phyloP scores from a whole-genome alignment of 2,888 invertebrate genomes.

The Schrankia costaestrigalis region DNA sequence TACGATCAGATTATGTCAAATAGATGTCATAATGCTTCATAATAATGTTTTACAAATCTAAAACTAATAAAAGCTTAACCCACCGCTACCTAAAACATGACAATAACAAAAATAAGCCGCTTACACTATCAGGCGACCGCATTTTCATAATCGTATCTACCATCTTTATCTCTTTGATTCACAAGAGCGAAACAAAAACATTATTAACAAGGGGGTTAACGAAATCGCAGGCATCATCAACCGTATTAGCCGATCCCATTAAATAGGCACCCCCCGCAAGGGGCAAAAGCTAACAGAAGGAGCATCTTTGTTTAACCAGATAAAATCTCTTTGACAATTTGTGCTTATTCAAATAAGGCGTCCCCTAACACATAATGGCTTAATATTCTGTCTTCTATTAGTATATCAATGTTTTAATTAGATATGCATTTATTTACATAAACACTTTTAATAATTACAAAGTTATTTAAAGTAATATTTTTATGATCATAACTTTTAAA shows the following conservation, averaged over 20 bases:
- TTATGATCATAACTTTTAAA: too few relatives aligned
- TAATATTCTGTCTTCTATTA: conserved; percentile 54
- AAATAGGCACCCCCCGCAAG: conserved; percentile 62
- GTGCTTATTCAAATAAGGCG: conserved; percentile 77
- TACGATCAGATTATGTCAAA: too few relatives aligned
- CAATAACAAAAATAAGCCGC: conserved; percentile 56
- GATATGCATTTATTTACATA: conserved; percentile 7
- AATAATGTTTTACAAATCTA: neutral
- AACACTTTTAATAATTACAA: too few relatives aligned
- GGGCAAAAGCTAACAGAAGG: conserved; percentile 75
- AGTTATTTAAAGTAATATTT: too few relatives aligned
- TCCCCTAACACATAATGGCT: conserved; percentile 71
- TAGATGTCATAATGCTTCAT: neutral
- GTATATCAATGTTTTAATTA: conserved; percentile 27
- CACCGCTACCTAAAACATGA: conserved; percentile 31
- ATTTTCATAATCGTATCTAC: conserved; percentile 45
- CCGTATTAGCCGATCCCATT: conserved; percentile 76
- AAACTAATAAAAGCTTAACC: conserved; percentile 22
- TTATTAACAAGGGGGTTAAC: conserved; percentile 69
- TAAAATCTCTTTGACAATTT: conserved; percentile 81
- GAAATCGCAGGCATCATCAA: conserved; percentile 70
- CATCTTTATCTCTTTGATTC: conserved; percentile 25
- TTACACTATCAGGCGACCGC: conserved; percentile 54
- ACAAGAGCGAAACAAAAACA: conserved; percentile 43
- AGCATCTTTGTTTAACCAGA: conserved; percentile 77